Evolutionary conservation across 2,888 invertebrate species (phyloP), one percentile per base, ranked within the genome.

Genomic region (Cotesia congregata): DNA sequence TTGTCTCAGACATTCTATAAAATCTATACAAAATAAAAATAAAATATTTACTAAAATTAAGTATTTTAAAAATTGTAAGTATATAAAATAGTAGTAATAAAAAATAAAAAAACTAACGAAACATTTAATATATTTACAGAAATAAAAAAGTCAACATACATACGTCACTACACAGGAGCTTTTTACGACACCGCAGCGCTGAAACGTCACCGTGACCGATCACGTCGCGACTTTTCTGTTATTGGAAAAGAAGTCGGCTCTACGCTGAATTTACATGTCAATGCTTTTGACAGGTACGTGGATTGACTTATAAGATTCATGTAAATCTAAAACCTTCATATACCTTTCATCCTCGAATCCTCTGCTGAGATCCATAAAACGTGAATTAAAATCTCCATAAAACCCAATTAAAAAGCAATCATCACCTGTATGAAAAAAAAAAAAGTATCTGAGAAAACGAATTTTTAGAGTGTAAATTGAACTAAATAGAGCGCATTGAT

Each of bases 281-380:
- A 82, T 70, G 83, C 84, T 75, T 83, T 84, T 75, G 85, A 84
- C 83, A 85, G 85, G 85, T 85, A 82, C 75, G 83, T 81, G 65
- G 12, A 78, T 73, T 40, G 39, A 62, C 15, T 64, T 38, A 61
- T 39, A 39, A 62, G 62, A 39, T 5, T 61, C 15, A 72, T 64
- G 39, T 72, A 15, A 38, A 64, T 39, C 12, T 64, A 64, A 65
- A 30, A 9, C 30, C 50, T 12, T 50, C 50, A 65, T 65, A 9
- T 9, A 65, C 30, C 20, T 65, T 12, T 12, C 20, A 38, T 30
- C 65, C 12, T 62, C 5, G 62, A 62, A 17, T n/a, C n/a, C n/a
- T 62, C 15, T 6, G 6, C 6, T 1, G 12, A 30, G 20, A 38
- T 20, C 20, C 7, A 38, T 5, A 70, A n/a, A 70, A 17, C 7